Evolutionary conservation across 1,140 invertebrate genomes (phyloP).

Genomic region (Lordiphosa collinella): DNA sequence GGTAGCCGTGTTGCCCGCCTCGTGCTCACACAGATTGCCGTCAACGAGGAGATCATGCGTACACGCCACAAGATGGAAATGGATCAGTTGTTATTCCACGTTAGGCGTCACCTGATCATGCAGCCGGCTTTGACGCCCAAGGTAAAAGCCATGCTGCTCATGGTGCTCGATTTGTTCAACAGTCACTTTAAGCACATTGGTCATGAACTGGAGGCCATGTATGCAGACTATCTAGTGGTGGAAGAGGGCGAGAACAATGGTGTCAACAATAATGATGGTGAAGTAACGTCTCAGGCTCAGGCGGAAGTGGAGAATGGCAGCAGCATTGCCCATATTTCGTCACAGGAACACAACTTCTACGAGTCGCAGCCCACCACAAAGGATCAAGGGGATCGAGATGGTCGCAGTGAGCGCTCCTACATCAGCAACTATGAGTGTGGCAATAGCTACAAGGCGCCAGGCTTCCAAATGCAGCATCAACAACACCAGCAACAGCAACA

Average conservation of each 20-base stretch:
- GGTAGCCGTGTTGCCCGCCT: constrained; percentile 66
- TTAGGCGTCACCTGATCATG: constrained; percentile 71
- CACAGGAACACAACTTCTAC: constrained; percentile 43
- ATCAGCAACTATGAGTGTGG: constrained; percentile 75
- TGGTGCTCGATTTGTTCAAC: constrained; percentile 77
- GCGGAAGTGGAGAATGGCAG: constrained; percentile 7
- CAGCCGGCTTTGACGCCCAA: constrained; percentile 63
- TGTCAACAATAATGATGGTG: constrained; percentile 45
- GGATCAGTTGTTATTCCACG: constrained; percentile 64
- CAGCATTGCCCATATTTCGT: constrained; percentile 45
- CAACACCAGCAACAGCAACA: constrained; percentile 43
- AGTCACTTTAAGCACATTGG: constrained; percentile 74
- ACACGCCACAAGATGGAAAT: constrained; percentile 67
- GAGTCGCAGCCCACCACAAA: constrained; percentile 44
- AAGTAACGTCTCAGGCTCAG: not conserved
- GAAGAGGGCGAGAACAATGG: constrained; percentile 67
- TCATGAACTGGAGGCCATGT: constrained; percentile 67
- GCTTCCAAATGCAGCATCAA: constrained; percentile 69
- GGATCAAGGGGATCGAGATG: constrained; percentile 70
- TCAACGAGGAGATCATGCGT: constrained; percentile 73
- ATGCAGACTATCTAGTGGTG: constrained; percentile 64
- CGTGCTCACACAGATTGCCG: constrained; percentile 74
- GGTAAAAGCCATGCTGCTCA: constrained; percentile 75
- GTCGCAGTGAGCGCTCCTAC: constrained; percentile 73
- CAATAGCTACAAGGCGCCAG: constrained; percentile 68